phyloP scores from a whole-genome alignment of 2,113 vertebrate genomes.

The Speoplatyrhinus poulsoni region DNA sequence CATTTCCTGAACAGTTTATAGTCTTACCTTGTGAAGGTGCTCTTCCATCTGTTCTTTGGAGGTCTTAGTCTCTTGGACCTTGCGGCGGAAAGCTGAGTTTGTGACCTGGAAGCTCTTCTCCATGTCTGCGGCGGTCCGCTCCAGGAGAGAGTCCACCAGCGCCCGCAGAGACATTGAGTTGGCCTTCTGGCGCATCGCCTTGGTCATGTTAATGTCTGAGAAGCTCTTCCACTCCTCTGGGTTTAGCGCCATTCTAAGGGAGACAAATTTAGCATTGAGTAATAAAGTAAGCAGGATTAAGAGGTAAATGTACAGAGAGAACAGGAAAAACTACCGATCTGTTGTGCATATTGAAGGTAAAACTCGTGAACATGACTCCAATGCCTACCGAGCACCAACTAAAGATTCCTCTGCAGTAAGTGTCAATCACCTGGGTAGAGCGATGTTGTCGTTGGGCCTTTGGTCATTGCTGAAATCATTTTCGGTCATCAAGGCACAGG shows the following conservation, averaged over 20 bases:
- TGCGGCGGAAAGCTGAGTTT: slow-evolving; percentile 68
- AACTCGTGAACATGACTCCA: too few species aligned
- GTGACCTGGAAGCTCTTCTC: slow-evolving; percentile 75
- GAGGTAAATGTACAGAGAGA: background rate
- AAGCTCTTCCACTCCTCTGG: slow-evolving; percentile 84
- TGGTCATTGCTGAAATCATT: slow-evolving; percentile 66
- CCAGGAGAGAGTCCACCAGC: slow-evolving; percentile 82
- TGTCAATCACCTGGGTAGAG: slow-evolving; percentile 47
- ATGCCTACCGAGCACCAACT: too few species aligned
- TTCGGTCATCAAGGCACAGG: slow-evolving; percentile 82
- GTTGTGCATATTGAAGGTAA: too few species aligned
- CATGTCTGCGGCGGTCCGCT: slow-evolving; percentile 80
- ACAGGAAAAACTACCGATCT: too few species aligned
- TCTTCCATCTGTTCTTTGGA: slow-evolving; percentile 82
- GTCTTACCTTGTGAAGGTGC: slow-evolving; percentile 80
- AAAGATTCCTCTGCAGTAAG: background rate
- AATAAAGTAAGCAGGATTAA: background rate
- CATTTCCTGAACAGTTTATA: background rate
- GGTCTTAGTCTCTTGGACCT: slow-evolving; percentile 80
- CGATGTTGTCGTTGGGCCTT: background rate
- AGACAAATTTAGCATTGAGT: background rate
- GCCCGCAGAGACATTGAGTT: slow-evolving; percentile 78
- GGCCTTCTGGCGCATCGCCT: slow-evolving; percentile 84
- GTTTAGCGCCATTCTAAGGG: slow-evolving; percentile 74
- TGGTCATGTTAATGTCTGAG: slow-evolving; percentile 81